Conservation (phyloP, 2,797 vertebrate genomes). For the Hoplostethus mediterraneus region DNA sequence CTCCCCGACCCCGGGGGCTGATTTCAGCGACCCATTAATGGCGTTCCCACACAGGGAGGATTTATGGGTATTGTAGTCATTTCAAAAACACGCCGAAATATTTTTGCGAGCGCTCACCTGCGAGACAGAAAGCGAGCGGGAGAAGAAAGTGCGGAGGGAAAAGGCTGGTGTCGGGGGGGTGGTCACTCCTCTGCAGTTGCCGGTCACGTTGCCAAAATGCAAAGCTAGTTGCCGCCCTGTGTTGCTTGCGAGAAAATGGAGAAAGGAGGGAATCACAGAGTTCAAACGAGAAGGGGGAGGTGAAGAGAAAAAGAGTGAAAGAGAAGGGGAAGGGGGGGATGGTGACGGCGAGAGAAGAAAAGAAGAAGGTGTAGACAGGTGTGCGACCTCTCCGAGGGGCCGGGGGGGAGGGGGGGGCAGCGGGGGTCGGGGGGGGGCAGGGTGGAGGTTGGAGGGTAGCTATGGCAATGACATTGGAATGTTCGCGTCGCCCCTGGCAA, state of each 20-base stretch:
- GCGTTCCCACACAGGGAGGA: slow-evolving; percentile 40
- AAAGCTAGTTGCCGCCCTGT: no score
- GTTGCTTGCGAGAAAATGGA: no score
- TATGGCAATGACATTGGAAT: slow-evolving; percentile 75
- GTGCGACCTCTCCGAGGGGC: slow-evolving; percentile 65
- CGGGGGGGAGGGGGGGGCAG: slow-evolving; percentile 38
- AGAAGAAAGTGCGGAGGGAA: neutral
- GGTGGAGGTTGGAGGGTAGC: slow-evolving; percentile 47
- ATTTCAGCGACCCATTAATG: slow-evolving; percentile 24
- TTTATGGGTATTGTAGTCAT: slow-evolving; percentile 49
- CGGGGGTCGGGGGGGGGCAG: neutral
- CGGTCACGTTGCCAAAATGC: no score
- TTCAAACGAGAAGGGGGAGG: neutral
- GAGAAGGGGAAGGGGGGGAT: neutral
- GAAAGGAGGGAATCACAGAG: neutral
- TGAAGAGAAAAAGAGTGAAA: neutral
- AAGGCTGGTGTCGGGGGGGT: no score
- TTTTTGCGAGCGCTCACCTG: slow-evolving; percentile 10
- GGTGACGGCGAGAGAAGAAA: slow-evolving; percentile 39
- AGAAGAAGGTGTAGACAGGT: slow-evolving; percentile 75
- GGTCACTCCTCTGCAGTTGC: no score
- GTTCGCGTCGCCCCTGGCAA: slow-evolving; percentile 67
- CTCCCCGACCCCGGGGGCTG: slow-evolving; percentile 33
- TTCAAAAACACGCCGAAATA: slow-evolving; percentile 16
- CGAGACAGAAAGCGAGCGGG: neutral